These are phyloP conservation scores for Gymnodraco acuticeps DNA, from an alignment of 2,797 vertebrate genomes.

Conservation along the genomic window DNA sequence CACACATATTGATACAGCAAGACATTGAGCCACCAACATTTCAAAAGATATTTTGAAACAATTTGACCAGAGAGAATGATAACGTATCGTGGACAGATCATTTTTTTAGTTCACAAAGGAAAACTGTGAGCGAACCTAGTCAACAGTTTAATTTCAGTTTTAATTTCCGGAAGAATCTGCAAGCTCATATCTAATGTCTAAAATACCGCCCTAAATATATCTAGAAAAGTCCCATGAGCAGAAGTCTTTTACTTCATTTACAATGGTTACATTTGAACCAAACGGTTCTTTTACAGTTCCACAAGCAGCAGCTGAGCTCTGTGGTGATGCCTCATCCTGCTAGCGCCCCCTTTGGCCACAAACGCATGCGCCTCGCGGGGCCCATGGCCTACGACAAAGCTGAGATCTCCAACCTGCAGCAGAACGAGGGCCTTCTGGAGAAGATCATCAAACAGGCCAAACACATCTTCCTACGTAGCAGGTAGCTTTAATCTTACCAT, in stretches of 20 bases:
- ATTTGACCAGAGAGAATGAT: no score
- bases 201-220: not conserved
- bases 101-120: no score
- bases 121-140: no score
- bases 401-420: slow-evolving; percentile 90
- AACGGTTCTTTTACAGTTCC: slow-evolving; percentile 85
- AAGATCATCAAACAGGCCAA: slow-evolving; percentile 99
- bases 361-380: slow-evolving; percentile 93
- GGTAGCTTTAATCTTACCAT: slow-evolving; percentile 74
- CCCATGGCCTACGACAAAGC: slow-evolving; percentile 95
- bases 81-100: not conserved
- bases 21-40: no score
- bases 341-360: slow-evolving; percentile 95
- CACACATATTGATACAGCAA: not conserved
- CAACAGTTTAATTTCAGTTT: no score
- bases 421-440: slow-evolving; percentile 94
- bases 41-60: not conserved
- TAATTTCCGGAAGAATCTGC: no score
- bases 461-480: slow-evolving; percentile 96
- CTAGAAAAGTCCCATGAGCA: not conserved
- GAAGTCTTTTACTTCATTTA: not conserved
- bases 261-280: no score
- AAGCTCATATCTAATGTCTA: no score
- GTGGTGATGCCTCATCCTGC: slow-evolving; percentile 95
- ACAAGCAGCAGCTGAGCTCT: slow-evolving; percentile 96